These are phyloP conservation scores for Megaustenia siamemsis DNA, from an alignment of 2,888 invertebrate genomes.

Conservation along the genomic window DNA sequence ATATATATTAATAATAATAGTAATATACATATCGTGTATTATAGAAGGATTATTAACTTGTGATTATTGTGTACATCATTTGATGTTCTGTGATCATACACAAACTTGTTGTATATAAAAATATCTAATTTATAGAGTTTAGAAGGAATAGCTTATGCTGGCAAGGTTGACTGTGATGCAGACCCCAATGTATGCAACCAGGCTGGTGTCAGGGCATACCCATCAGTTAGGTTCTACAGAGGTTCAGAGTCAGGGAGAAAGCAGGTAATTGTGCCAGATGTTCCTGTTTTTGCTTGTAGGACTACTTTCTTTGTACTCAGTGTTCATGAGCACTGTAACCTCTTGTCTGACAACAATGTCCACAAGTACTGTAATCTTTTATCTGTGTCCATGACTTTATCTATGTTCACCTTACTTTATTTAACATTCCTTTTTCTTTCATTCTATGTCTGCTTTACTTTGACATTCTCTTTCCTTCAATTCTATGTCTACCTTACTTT, in stretches of 20 bases:
- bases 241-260: conserved; percentile 54
- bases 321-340: not conserved
- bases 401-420: not conserved
- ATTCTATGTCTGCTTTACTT: not conserved
- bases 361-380: not conserved
- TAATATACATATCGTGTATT: too few species aligned
- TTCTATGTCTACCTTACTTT: not conserved
- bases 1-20: too few species aligned
- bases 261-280: conserved; percentile 44
- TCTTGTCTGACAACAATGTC: not conserved
- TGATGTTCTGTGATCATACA: too few species aligned
- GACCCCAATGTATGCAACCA: conserved; percentile 82
- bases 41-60: too few species aligned
- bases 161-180: conserved; percentile 85
- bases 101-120: too few species aligned
- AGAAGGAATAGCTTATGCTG: conserved; percentile 83
- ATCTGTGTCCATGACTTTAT: too few species aligned
- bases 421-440: not conserved
- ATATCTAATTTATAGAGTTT: too few species aligned
- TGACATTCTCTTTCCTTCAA: not conserved
- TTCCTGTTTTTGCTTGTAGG: not conserved
- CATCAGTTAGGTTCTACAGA: conserved; percentile 81
- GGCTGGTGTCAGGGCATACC: conserved; percentile 83
- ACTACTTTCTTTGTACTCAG: not conserved
- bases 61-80: too few species aligned